These are phyloP conservation scores for Megaleporinus macrocephalus DNA, from an alignment of 2,113 vertebrate genomes.

Conservation along the genomic window DNA sequence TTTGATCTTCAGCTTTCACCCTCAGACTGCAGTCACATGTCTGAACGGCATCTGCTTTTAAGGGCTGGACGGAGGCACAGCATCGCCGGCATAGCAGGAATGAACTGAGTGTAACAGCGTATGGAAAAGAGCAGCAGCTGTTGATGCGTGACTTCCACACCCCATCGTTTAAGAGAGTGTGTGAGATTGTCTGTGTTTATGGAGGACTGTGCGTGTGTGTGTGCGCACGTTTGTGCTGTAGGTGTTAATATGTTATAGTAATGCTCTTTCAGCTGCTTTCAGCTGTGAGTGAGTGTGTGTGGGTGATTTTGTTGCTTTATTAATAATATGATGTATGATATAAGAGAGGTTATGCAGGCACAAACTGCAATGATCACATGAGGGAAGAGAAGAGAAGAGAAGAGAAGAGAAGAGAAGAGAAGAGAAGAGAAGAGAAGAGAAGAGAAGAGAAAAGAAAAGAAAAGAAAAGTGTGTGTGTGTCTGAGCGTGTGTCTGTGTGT, in stretches of 20 bases:
- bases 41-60: background rate
- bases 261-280: background rate
- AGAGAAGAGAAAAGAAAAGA: no score
- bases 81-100: background rate
- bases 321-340: no score
- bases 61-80: background rate
- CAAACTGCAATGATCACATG: no score
- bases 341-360: no score
- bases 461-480: background rate
- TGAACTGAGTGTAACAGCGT: background rate
- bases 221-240: background rate
- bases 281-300: background rate
- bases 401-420: no score
- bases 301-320: background rate
- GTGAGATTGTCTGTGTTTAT: background rate
- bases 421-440: no score
- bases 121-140: conserved; percentile 2
- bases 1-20: background rate
- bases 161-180: background rate
- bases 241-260: background rate
- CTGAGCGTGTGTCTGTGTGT: conserved; percentile 6
- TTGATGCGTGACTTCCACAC: background rate
- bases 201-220: background rate
- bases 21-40: no score
- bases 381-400: no score